Percentiles rank a stretch among this genome's conserved stretches.
Conservation (phyloP, 2,797 vertebrate species). For the Clarias platycephalus region DNA sequence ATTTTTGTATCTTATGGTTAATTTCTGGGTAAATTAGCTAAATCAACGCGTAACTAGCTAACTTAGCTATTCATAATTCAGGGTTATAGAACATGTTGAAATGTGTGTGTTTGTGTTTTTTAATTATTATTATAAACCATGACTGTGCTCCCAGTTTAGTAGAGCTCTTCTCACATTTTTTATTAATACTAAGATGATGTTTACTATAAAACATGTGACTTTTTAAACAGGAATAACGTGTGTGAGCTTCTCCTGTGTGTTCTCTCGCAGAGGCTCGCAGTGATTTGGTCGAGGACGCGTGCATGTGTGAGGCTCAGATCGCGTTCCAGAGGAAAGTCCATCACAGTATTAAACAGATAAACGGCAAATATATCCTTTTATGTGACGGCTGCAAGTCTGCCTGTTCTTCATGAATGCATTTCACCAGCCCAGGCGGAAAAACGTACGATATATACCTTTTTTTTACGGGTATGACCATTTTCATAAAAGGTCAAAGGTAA, state of each 20-base stretch:
- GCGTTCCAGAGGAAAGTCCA: conserved; percentile 86
- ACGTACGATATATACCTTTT: too few relatives aligned
- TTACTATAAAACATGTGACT: neutral
- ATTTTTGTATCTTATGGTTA: neutral
- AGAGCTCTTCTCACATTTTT: neutral
- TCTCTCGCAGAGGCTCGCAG: conserved; percentile 75
- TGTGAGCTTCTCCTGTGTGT: neutral
- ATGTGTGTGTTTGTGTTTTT: neutral
- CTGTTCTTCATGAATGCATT: neutral
- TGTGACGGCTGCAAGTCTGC: neutral
- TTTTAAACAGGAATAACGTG: neutral
- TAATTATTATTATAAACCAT: neutral
- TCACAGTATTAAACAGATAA: conserved; percentile 81
- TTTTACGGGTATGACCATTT: neutral
- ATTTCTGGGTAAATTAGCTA: neutral
- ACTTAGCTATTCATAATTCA: neutral
- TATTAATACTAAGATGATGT: neutral
- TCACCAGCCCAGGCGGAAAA: neutral
- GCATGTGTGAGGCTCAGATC: conserved; percentile 89
- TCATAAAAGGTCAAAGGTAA: neutral
- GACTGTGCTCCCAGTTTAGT: neutral
- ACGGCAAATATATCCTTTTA: conserved; percentile 93
- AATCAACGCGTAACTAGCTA: neutral
- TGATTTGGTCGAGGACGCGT: conserved; percentile 78
- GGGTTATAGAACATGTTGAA: neutral